phyloP scores from a whole-genome alignment of 2,113 vertebrate species.

The Tonatia bakeri region DNA sequence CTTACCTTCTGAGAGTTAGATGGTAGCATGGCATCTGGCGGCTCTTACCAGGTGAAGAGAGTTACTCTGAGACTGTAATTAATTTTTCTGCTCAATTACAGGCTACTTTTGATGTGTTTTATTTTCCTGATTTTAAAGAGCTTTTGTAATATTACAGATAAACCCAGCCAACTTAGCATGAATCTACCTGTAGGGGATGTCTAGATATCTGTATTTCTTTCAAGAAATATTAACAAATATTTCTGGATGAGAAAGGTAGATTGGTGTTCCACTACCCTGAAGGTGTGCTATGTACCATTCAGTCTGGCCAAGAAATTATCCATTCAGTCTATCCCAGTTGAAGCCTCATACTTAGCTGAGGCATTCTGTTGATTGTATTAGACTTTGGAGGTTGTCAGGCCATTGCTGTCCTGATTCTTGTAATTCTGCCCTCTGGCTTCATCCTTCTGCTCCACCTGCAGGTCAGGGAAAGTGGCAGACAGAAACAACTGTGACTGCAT shows the following conservation, averaged over 20 bases:
- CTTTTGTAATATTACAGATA: neutral
- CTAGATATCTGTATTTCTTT: neutral
- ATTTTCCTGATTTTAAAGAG: conserved; percentile 39
- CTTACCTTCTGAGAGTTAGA: neutral
- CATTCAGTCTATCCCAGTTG: neutral
- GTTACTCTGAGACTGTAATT: neutral
- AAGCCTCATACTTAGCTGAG: neutral
- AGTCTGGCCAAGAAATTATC: neutral
- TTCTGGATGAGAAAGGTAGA: neutral
- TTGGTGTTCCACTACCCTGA: neutral
- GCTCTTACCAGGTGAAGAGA: neutral
- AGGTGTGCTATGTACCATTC: neutral
- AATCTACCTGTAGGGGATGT: neutral
- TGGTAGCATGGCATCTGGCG: neutral
- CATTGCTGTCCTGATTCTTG: neutral
- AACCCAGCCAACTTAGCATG: neutral
- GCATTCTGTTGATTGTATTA: neutral
- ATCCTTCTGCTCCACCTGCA: neutral
- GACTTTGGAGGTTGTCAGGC: neutral
- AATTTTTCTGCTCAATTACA: conserved; percentile 32
- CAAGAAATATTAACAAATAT: neutral
- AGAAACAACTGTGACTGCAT: neutral
- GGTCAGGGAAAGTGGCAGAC: neutral
- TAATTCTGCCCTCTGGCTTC: neutral
- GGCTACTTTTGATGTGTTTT: conserved; percentile 24